phyloP scores from a whole-genome alignment of 2,888 invertebrate genomes.

The Catonia carolina region DNA sequence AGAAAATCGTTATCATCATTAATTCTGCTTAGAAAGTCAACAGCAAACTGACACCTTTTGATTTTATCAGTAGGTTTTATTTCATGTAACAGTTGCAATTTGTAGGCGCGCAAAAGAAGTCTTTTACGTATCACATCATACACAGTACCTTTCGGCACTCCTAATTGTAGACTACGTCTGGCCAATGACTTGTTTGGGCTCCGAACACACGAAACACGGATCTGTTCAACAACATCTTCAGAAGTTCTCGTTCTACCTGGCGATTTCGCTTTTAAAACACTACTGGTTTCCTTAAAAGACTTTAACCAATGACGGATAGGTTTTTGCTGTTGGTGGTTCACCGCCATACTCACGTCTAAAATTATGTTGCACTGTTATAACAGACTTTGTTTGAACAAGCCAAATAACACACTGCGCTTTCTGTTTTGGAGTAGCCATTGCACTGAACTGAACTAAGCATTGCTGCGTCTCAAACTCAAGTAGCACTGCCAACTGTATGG shows the following conservation, averaged over 20 bases:
- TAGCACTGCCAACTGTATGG: no score
- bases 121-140: background rate
- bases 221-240: background rate
- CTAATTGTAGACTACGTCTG: background rate
- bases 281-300: background rate
- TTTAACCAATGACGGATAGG: background rate
- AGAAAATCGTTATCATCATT: no score
- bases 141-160: background rate
- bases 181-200: background rate
- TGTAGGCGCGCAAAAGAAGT: background rate
- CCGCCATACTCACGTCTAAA: background rate
- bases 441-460: background rate
- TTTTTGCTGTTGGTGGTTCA: background rate
- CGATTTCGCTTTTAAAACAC: background rate
- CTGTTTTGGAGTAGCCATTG: no score
- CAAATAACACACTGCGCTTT: no score
- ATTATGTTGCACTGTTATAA: no score
- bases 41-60: no score
- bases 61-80: no score
- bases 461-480: background rate
- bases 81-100: background rate
- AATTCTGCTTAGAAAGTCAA: no score
- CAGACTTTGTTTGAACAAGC: no score
- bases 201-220: background rate
- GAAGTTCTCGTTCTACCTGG: background rate